Evolutionary conservation across 2,113 vertebrate species (phyloP).

Genomic region (Tichodroma muraria): DNA sequence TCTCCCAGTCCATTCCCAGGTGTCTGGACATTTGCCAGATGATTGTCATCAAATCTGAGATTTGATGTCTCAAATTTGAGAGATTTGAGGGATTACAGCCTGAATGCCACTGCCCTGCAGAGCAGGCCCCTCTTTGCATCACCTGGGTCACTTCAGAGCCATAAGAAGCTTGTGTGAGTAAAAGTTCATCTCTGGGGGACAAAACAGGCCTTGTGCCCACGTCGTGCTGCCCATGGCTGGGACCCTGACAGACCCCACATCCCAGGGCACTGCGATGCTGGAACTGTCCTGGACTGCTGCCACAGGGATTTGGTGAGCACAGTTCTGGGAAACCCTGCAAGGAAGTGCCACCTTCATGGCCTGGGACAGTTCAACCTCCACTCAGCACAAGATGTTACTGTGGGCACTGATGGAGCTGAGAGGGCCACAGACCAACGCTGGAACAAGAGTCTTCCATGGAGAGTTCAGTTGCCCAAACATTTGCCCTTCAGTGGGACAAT

Average conservation of each 20-base stretch:
- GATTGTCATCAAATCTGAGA: too few relatives aligned
- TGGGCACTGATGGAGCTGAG: not conserved
- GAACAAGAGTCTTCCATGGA: not conserved
- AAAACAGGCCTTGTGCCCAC: not conserved
- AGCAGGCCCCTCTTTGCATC: not conserved
- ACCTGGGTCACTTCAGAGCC: not conserved
- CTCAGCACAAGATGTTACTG: not conserved
- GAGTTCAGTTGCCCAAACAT: not conserved
- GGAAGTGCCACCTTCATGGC: not conserved
- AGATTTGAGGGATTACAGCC: too few relatives aligned
- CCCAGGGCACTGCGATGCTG: not conserved
- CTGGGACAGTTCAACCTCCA: not conserved
- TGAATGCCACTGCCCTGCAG: not conserved
- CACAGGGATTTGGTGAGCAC: not conserved
- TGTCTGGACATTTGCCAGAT: too few relatives aligned
- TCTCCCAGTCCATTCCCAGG: not conserved
- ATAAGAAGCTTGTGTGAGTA: not conserved
- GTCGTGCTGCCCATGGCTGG: accelerated
- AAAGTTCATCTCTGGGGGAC: not conserved
- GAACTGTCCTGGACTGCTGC: not conserved
- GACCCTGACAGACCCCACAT: not conserved
- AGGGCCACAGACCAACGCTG: not conserved
- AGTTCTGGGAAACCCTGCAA: not conserved
- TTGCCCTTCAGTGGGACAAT: not conserved
- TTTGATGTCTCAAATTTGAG: too few relatives aligned